Evolutionary conservation across 2,113 vertebrate genomes (phyloP).

Genomic region (Urocitellus parryii): DNA sequence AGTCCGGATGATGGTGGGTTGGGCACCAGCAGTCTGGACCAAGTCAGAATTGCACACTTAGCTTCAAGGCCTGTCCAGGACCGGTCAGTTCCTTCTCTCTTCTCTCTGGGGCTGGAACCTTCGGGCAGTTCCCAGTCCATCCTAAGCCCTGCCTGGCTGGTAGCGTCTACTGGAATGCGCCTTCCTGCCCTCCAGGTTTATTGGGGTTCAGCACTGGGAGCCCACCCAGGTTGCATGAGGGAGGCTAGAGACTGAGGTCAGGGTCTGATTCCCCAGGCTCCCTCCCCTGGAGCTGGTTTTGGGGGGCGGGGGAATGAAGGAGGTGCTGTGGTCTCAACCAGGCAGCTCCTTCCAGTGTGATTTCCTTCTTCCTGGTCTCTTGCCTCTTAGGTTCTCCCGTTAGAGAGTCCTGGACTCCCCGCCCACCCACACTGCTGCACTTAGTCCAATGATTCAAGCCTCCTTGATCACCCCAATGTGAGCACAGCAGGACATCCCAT

Average conservation of each 20-base stretch:
- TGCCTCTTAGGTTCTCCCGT: background rate
- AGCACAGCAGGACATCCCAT: background rate
- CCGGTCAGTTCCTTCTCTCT: background rate
- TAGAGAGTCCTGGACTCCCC: background rate
- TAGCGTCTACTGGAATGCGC: too few relatives aligned
- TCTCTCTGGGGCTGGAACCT: background rate
- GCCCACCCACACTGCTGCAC: background rate
- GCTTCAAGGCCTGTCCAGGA: background rate
- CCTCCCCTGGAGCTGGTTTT: background rate
- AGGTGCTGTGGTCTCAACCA: too few relatives aligned
- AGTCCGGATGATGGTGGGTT: too few relatives aligned
- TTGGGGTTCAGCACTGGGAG: background rate
- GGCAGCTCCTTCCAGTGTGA: background rate
- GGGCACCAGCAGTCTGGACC: background rate
- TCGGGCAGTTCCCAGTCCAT: too few relatives aligned
- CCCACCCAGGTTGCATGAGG: background rate
- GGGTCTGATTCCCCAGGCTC: rapidly evolving
- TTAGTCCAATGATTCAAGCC: too few relatives aligned
- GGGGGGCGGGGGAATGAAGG: too few relatives aligned
- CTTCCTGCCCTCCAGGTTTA: background rate
- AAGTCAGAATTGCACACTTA: rapidly evolving
- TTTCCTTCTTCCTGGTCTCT: background rate
- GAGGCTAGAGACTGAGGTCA: background rate
- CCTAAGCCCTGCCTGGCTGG: background rate
- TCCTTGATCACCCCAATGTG: background rate